phyloP scores from a whole-genome alignment of 2,113 vertebrate genomes.

The Empidonax traillii region DNA sequence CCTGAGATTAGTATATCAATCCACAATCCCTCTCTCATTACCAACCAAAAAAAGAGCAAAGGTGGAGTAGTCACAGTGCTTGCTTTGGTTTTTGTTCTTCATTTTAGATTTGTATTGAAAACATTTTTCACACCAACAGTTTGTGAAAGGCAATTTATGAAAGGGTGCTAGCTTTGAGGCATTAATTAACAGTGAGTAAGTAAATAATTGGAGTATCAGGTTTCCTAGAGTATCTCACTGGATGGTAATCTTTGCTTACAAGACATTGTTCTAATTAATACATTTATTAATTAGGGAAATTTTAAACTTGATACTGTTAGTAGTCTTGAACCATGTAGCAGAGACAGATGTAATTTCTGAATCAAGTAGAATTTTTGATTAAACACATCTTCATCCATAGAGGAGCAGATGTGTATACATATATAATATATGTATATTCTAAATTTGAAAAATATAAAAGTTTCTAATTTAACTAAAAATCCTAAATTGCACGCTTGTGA shows the following conservation, averaged over 20 bases:
- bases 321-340: background rate
- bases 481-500: background rate
- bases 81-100: background rate
- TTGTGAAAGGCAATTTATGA: background rate
- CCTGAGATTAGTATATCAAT: background rate
- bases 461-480: background rate
- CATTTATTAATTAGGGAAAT: background rate
- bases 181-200: background rate
- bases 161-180: background rate
- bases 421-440: background rate
- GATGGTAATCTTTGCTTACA: background rate
- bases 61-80: background rate
- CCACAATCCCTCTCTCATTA: background rate
- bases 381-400: background rate
- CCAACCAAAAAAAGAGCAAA: background rate
- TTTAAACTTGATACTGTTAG: background rate
- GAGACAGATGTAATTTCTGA: background rate
- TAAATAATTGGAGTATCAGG: background rate
- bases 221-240: fast-evolving
- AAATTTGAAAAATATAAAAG: background rate
- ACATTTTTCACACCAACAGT: fast-evolving
- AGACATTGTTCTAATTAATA: background rate
- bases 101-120: background rate
- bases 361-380: background rate
- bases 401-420: background rate